phyloP scores from a whole-genome alignment of 2,797 vertebrate genomes.

The Sciurus carolinensis region DNA sequence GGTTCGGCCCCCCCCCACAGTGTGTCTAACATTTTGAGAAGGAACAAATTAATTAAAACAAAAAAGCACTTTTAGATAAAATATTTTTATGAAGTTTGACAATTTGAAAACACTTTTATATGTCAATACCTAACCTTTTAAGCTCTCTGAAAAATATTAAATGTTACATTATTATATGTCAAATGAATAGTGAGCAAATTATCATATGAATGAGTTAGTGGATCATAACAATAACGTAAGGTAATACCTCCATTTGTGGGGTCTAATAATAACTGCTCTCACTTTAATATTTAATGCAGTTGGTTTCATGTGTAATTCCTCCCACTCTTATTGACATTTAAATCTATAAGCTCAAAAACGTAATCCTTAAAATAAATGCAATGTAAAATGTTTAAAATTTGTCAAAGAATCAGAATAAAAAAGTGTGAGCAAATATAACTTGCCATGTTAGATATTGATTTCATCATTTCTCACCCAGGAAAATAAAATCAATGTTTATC shows the following conservation, averaged over 20 bases:
- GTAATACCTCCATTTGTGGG: background rate
- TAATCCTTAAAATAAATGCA: slow-evolving; percentile 66
- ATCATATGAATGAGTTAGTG: background rate
- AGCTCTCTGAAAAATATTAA: slow-evolving; percentile 43
- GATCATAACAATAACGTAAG: slow-evolving; percentile 43
- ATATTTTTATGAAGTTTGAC: slow-evolving; percentile 13
- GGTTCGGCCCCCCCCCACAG: background rate
- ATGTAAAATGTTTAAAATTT: slow-evolving; percentile 60
- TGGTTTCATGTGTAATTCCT: slow-evolving; percentile 27
- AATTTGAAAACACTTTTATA: slow-evolving; percentile 27
- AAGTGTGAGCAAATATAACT: slow-evolving; percentile 39
- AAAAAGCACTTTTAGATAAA: background rate
- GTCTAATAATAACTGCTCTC: slow-evolving; percentile 39
- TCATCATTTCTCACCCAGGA: slow-evolving; percentile 41
- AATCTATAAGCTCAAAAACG: slow-evolving; percentile 54
- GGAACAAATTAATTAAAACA: slow-evolving; percentile 4
- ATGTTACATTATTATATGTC: background rate
- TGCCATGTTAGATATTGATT: slow-evolving; percentile 64
- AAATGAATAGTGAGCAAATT: slow-evolving; percentile 46
- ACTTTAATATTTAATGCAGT: slow-evolving; percentile 61
- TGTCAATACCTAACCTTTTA: slow-evolving; percentile 17
- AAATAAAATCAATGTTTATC: slow-evolving; percentile 73
- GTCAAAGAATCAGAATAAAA: slow-evolving; percentile 54
- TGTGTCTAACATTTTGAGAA: slow-evolving; percentile 19
- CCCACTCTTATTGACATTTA: slow-evolving; percentile 50